Evolutionary conservation across 2,888 invertebrate species (phyloP).

Genomic region (Sceliomorpha sp.): DNA sequence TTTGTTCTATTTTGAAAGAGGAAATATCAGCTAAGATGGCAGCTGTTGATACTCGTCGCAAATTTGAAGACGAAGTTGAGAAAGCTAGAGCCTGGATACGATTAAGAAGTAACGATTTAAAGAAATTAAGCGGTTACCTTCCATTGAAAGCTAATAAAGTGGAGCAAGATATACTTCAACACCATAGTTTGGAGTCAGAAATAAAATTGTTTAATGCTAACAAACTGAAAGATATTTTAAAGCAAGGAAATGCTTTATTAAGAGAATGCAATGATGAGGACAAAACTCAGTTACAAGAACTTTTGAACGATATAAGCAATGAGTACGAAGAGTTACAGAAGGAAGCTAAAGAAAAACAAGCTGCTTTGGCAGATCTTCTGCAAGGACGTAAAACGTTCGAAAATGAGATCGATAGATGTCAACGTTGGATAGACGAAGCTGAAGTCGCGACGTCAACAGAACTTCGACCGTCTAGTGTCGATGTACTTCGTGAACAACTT

Average conservation of each 20-base stretch:
- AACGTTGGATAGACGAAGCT: constrained; percentile 94
- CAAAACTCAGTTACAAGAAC: constrained; percentile 84
- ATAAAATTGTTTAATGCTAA: constrained; percentile 89
- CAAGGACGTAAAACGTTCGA: constrained; percentile 91
- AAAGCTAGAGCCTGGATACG: constrained; percentile 91
- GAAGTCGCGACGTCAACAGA: constrained; percentile 92
- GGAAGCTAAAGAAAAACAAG: constrained; percentile 87
- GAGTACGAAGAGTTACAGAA: constrained; percentile 88
- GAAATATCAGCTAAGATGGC: constrained; percentile 88
- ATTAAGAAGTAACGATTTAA: constrained; percentile 87
- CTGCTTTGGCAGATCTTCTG: constrained; percentile 86
- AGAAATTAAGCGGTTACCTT: constrained; percentile 87
- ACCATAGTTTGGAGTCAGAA: constrained; percentile 88
- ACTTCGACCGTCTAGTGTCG: constrained; percentile 89
- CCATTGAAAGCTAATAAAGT: constrained; percentile 90
- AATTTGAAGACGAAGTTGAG: constrained; percentile 89
- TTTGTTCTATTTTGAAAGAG: constrained; percentile 86
- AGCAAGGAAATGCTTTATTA: constrained; percentile 88
- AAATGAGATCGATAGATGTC: constrained; percentile 88
- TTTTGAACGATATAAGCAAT: constrained; percentile 86
- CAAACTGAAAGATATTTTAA: constrained; percentile 87
- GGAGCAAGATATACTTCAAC: constrained; percentile 89
- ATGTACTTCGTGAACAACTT: constrained; percentile 92
- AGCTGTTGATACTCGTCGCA: constrained; percentile 86
- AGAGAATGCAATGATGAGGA: constrained; percentile 91